Base-by-base conservation (phyloP, 2,888 invertebrate species). In the Drosophila mulleri region DNA sequence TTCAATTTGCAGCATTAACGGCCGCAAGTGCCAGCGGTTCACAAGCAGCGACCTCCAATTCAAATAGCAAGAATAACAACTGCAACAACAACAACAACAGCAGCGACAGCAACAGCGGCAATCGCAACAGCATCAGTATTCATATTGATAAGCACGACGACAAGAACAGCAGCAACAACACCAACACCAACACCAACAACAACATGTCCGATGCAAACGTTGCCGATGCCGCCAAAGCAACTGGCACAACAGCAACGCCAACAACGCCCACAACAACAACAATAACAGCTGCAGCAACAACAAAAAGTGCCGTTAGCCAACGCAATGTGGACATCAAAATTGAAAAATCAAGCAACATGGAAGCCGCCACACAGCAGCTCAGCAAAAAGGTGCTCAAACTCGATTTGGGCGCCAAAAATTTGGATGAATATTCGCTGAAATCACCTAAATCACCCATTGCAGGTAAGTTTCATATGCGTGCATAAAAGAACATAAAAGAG, bases 281-380 rank as follows among this genome's bases (percentile, higher is more conserved):
- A 18, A 2, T 47, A 52, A 3, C 66, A 60, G 37, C 67, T 20
- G 57, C 67, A 41, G 57, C 72, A 65, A 53, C 62, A 68, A 80
- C 79, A 37, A 92, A 83, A 83, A 94, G 95, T 78, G 95, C 95
- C 32, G 94, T 95, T 54, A 95, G 95, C 77, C 95, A 95, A 83
- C 94, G 94, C 72, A 94, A 94, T 48, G 94, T 95, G 56, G 95
- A 95, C 80, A 93, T 95, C 52, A 92, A 94, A 89, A 94, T 95
- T 67, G 93, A 94, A 47, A 91, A 85, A 57, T 90, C 89, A 16
- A 93, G 94, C 57, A 79, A 88, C 64, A 80, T 81, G 74, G 88
- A 91, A 29, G 67, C 65, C 2, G 82, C 88, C 58, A 89, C 87
- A 56, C 82, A 91, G 59, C 91, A 92, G 66, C 72, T 92, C 44